phyloP scores from a whole-genome alignment of 2,888 invertebrate genomes.

The Myopa testacea region DNA sequence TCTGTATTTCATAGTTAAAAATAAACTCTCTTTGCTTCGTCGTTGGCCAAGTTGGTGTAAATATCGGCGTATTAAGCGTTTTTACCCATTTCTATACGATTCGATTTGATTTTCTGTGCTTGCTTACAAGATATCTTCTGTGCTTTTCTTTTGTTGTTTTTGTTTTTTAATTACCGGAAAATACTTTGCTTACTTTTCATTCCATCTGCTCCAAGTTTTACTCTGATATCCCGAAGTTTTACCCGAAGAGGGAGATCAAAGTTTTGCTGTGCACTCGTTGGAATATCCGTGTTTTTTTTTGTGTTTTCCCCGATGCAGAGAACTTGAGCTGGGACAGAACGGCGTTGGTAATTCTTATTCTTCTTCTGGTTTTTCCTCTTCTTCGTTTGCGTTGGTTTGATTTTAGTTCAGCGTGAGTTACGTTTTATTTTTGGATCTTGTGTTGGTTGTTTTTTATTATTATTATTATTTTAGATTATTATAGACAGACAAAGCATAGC shows the following conservation, averaged over 20 bases:
- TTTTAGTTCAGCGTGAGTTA: background rate
- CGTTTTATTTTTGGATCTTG: slow-evolving; percentile 35
- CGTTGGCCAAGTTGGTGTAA: slow-evolving; percentile 32
- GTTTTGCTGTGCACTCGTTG: background rate
- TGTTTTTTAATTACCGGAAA: slow-evolving; percentile 26
- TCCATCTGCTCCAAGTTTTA: background rate
- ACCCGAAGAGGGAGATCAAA: too few relatives aligned
- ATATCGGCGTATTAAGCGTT: slow-evolving; percentile 26
- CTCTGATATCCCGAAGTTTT: too few relatives aligned
- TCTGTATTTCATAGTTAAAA: slow-evolving; percentile 36
- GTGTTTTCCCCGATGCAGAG: background rate
- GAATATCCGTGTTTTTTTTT: background rate
- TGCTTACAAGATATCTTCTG: slow-evolving; percentile 11
- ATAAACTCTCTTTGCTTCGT: slow-evolving; percentile 37
- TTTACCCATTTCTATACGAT: slow-evolving; percentile 8
- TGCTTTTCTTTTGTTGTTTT: background rate
- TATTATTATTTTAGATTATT: background rate
- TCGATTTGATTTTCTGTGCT: slow-evolving; percentile 11
- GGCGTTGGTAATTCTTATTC: slow-evolving; percentile 5
- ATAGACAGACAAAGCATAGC: background rate
- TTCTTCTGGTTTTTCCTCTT: background rate
- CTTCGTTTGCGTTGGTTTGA: too few relatives aligned
- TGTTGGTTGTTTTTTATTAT: background rate
- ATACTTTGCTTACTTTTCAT: background rate
- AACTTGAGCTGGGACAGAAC: slow-evolving; percentile 25